Evolutionary conservation across 2,888 invertebrate species (phyloP), one percentile per base, ranked within the genome.

Genomic region (Acleris literana): DNA sequence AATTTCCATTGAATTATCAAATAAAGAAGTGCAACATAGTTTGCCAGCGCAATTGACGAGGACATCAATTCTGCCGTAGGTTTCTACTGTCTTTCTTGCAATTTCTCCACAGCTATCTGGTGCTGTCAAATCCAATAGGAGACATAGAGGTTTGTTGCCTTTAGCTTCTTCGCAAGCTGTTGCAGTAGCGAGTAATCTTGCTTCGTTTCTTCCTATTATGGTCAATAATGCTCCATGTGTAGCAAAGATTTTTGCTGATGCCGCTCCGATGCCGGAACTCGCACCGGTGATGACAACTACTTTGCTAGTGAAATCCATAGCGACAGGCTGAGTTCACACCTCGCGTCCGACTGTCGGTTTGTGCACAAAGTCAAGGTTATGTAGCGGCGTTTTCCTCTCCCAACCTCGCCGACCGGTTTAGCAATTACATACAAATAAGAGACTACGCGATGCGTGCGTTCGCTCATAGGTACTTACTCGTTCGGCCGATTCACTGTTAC

Each of bases 31-130:
- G 16, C 64, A 49, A 33, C 53, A 53, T 16, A 60, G 49, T 7
- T 71, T 70, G 5, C 70, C 74, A 13, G 74, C 72, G 33, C 71
- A 70, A 61, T 74, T 74, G 16, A 74, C 49, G 25, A 74, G 48
- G 0, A 72, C 69, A 49, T 74, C 71, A 1, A 74, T 68, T 53
- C 67, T 70, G 3, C 63, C 69, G 59, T 60, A 71, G n/a, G 68
- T 68, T 9, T 70, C 64, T 3, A 71, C 61, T 13, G 71, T 69
- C 52, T 68, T 71, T 18, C 62, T 70, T 0, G 63, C 71, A 2
- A 70, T 56, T 44, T 63, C 57, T 46, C 63, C 63, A 39, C 71
- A 71, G 55, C 70, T 71, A 11, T 67, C 53, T 7, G 60, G 43
- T 13, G 56, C 64, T 39, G 69, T 66, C 18, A 71, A 17, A 22